These are phyloP conservation scores for Pollenia angustigena DNA, from an alignment of 2,888 invertebrate species.

Conservation along the genomic window DNA sequence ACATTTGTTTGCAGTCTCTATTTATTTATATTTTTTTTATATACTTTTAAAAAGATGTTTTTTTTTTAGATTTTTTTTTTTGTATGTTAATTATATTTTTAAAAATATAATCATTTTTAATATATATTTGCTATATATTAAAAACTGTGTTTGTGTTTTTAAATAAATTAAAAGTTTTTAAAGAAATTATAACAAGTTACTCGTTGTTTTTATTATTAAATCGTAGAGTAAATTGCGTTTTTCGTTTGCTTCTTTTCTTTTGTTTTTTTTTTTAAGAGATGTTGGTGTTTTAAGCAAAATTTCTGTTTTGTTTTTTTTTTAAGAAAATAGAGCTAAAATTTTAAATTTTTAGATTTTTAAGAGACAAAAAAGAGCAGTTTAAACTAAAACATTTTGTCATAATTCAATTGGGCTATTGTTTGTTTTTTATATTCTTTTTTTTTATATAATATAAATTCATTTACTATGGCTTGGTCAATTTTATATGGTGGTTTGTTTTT, in stretches of 20 bases:
- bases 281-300: constrained; percentile 68
- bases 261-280: constrained; percentile 18
- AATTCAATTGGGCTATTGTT: constrained; percentile 71
- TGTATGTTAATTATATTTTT: constrained; percentile 55
- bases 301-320: constrained; percentile 59
- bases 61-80: constrained; percentile 52
- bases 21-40: constrained; percentile 80
- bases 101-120: constrained; percentile 60
- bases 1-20: constrained; percentile 85
- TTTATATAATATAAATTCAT: constrained; percentile 59
- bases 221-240: constrained; percentile 80
- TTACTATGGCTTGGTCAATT: constrained; percentile 62
- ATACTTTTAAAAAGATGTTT: constrained; percentile 63
- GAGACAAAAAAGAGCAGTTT: neutral
- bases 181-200: constrained; percentile 68
- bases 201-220: constrained; percentile 59
- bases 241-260: constrained; percentile 80
- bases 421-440: constrained; percentile 37
- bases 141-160: constrained; percentile 29
- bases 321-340: constrained; percentile 2
- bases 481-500: constrained; percentile 34
- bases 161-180: constrained; percentile 61
- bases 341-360: constrained; percentile 74
- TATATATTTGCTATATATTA: constrained; percentile 50
- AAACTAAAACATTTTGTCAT: constrained; percentile 38